These are phyloP conservation scores for Xestia rhomboidea DNA, from an alignment of 2,888 invertebrate species.

Conservation along the genomic window DNA sequence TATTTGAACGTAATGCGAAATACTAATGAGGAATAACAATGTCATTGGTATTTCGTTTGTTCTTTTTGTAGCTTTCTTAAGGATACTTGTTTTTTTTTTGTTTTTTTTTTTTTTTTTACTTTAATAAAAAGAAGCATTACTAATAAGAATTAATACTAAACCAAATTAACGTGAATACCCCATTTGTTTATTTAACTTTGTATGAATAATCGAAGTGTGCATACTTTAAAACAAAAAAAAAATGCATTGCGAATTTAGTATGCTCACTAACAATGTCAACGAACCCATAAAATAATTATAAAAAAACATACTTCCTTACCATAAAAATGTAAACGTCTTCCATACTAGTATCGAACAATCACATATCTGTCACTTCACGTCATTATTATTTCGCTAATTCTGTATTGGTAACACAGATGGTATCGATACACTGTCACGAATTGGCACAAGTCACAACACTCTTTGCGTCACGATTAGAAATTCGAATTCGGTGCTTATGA, in stretches of 20 bases:
- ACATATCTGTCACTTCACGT: constrained; percentile 82
- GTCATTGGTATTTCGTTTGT: not conserved
- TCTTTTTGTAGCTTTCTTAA: not conserved
- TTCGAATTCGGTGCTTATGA: constrained; percentile 70
- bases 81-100: not conserved
- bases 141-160: not conserved
- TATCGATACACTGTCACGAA: constrained; percentile 75
- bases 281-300: constrained; percentile 70
- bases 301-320: constrained; percentile 79
- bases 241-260: constrained; percentile 48
- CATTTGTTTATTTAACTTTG: not conserved
- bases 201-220: not conserved
- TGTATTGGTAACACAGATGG: constrained; percentile 70
- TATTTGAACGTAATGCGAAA: not conserved
- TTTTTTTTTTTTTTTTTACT: not conserved
- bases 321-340: constrained; percentile 81
- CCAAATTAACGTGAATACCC: not conserved
- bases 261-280: constrained; percentile 67
- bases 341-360: constrained; percentile 78
- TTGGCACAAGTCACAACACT: constrained; percentile 80
- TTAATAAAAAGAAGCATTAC: not conserved
- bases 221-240: constrained; percentile 8
- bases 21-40: not conserved
- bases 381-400: constrained; percentile 69
- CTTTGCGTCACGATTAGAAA: constrained; percentile 78